Evolutionary conservation across 2,113 vertebrate species (phyloP).

Genomic region (Aepyceros melampus): DNA sequence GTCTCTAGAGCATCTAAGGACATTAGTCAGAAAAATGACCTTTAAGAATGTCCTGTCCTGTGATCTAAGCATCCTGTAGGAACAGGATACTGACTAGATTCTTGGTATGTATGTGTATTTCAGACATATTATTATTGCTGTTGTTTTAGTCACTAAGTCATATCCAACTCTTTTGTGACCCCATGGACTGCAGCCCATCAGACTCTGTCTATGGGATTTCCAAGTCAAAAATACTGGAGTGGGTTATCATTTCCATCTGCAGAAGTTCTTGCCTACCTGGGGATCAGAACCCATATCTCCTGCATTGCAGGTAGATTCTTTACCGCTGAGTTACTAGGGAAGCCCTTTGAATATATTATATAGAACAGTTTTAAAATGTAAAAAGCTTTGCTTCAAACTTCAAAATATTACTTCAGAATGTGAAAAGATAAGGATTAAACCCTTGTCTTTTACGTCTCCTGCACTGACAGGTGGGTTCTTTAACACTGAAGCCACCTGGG

Average conservation of each 20-base stretch:
- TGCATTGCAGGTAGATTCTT: neutral
- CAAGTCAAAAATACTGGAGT: neutral
- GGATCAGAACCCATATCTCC: neutral
- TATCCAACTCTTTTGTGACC: neutral
- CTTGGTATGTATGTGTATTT: neutral
- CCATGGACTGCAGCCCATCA: neutral
- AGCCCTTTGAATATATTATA: neutral
- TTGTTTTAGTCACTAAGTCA: neutral
- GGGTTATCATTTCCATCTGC: neutral
- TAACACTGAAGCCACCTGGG: neutral
- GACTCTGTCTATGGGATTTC: neutral
- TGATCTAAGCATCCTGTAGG: neutral
- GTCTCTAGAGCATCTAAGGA: neutral
- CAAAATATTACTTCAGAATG: neutral
- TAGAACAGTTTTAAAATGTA: neutral
- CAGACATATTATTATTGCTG: neutral
- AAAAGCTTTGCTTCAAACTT: neutral
- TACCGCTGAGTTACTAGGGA: fast-evolving
- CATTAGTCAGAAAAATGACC: neutral
- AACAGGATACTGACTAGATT: neutral
- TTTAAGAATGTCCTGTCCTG: neutral
- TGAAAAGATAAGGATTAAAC: neutral
- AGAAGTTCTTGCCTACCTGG: neutral
- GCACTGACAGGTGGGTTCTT: neutral
- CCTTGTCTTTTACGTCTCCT: neutral